Conservation (phyloP, 1,140 invertebrate genomes). For the Hetaerina americana region DNA sequence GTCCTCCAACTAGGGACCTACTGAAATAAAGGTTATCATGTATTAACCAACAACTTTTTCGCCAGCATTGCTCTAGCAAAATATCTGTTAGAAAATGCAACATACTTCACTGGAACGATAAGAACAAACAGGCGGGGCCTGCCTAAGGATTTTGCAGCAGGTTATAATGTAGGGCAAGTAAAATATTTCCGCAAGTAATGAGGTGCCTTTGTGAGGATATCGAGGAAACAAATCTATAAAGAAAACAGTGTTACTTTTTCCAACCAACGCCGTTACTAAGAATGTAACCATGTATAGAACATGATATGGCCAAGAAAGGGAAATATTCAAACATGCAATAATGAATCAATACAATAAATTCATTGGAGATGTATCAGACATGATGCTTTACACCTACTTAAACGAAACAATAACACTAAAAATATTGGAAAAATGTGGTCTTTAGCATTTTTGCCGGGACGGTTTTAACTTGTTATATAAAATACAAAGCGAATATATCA, state of each 20-base stretch:
- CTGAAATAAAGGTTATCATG: conserved; percentile 20
- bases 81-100: neutral
- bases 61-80: neutral
- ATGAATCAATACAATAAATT: neutral
- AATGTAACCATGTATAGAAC: neutral
- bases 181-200: neutral
- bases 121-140: neutral
- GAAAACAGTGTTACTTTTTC: neutral
- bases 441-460: neutral
- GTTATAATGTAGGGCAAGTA: neutral
- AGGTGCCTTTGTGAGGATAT: neutral
- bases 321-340: neutral
- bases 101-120: neutral
- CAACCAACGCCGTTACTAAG: neutral
- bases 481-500: neutral
- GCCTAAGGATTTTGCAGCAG: neutral
- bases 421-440: conserved; percentile 3
- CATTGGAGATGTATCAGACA: neutral
- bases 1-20: conserved; percentile 19
- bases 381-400: neutral
- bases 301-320: neutral
- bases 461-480: conserved; percentile 3
- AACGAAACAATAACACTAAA: neutral
- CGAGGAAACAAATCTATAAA: neutral
- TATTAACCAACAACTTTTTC: conserved; percentile 16